Evolutionary conservation across 1,140 invertebrate genomes (phyloP).

Genomic region (Limonius californicus): DNA sequence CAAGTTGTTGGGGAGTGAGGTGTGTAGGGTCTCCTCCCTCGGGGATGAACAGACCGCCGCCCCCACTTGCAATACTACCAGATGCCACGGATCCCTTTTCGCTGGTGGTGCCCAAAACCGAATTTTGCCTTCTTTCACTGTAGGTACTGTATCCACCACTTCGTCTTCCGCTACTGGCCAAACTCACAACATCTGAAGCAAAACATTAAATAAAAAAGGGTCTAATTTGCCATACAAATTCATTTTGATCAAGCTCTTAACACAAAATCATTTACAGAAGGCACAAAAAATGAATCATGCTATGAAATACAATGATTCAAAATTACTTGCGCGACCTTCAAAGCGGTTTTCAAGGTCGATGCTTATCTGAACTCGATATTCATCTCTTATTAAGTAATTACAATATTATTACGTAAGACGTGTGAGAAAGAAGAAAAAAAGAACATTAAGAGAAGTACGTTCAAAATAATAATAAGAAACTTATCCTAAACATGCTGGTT

Average conservation of each 20-base stretch:
- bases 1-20: slow-evolving; percentile 63
- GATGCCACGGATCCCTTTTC: slow-evolving; percentile 60
- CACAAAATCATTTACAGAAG: not conserved
- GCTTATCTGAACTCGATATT: too few species aligned
- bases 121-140: slow-evolving; percentile 39
- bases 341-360: too few species aligned
- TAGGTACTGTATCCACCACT: slow-evolving; percentile 39
- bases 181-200: slow-evolving; percentile 42
- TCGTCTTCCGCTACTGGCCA: slow-evolving; percentile 42
- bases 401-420: too few species aligned
- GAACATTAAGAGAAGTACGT: too few species aligned
- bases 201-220: not conserved
- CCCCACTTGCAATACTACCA: slow-evolving; percentile 49
- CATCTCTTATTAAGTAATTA: too few species aligned
- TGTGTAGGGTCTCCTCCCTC: slow-evolving; percentile 43
- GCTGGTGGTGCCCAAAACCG: slow-evolving; percentile 40
- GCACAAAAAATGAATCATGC: slow-evolving; percentile 5
- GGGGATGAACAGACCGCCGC: slow-evolving; percentile 30
- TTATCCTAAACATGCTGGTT: too few species aligned
- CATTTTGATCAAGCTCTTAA: not conserved
- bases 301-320: not conserved
- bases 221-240: not conserved
- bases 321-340: too few species aligned
- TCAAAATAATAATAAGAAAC: too few species aligned
- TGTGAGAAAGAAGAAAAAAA: too few species aligned